Percentiles rank a stretch among this genome's conserved stretches.
These are phyloP conservation scores for Lycaena phlaeas DNA, from an alignment of 2,888 invertebrate genomes.

Conservation along the genomic window DNA sequence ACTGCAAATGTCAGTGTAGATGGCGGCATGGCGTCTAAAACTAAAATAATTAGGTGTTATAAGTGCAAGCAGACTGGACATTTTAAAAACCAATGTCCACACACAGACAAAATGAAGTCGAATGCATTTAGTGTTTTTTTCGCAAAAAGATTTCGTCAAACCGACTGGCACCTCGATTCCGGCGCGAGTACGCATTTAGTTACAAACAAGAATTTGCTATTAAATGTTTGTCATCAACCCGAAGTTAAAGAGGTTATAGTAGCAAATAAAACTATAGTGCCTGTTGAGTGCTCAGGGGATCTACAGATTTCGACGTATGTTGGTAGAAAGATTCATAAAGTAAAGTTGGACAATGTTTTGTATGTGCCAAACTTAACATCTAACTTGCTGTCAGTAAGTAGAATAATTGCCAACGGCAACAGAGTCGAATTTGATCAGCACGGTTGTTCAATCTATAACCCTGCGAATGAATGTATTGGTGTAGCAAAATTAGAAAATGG, in stretches of 20 bases:
- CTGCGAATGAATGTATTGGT: conserved; percentile 1
- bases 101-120: not conserved
- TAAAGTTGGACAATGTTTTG: conserved; percentile 17
- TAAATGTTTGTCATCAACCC: conserved; percentile 12
- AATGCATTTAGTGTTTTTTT: not conserved
- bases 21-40: not conserved
- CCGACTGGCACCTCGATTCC: conserved; percentile 20
- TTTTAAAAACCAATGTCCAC: conserved; percentile 16
- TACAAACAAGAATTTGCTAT: conserved; percentile 16
- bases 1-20: conserved; percentile 14
- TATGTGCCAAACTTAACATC: conserved; percentile 20
- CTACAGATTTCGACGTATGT: conserved; percentile 7
- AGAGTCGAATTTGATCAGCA: conserved; percentile 12
- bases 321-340: not conserved
- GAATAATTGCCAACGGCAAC: conserved; percentile 15
- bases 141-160: conserved; percentile 14
- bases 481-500: not conserved
- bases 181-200: conserved; percentile 20
- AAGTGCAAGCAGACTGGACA: conserved; percentile 20
- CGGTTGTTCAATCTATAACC: conserved; percentile 12
- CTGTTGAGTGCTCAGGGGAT: conserved; percentile 9
- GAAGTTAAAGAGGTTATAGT: conserved; percentile 8
- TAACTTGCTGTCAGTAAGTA: conserved; percentile 20
- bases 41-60: conserved; percentile 14
- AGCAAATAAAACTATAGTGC: conserved; percentile 5